Evolutionary conservation across 2,113 vertebrate genomes (phyloP).

Genomic region (Eptesicus fuscus): DNA sequence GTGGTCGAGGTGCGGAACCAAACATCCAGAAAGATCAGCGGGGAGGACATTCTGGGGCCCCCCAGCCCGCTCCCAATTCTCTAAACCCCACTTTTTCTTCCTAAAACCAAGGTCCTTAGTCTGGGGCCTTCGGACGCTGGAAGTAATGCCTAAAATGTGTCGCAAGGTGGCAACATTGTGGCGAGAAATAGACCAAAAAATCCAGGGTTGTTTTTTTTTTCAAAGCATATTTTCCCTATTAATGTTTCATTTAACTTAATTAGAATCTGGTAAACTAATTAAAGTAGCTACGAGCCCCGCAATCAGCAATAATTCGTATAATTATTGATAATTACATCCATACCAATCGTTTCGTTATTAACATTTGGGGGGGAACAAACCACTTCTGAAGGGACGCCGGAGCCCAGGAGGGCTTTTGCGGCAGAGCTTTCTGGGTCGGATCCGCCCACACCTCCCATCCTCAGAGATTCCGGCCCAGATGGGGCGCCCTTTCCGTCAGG

Average conservation of each 20-base stretch:
- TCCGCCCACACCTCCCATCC: not conserved
- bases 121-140: not conserved
- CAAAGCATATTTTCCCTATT: slow-evolving; percentile 79
- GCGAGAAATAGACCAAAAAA: slow-evolving; percentile 61
- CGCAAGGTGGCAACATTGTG: slow-evolving; percentile 76
- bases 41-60: not conserved
- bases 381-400: slow-evolving; percentile 18
- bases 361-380: slow-evolving; percentile 54
- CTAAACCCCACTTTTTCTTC: not conserved
- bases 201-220: slow-evolving; percentile 1
- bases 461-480: not conserved
- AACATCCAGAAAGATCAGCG: not conserved
- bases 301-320: slow-evolving; percentile 80
- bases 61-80: not conserved
- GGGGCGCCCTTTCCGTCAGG: not conserved
- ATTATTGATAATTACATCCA: slow-evolving; percentile 80
- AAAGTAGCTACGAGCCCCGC: slow-evolving; percentile 76
- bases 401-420: slow-evolving; percentile 32
- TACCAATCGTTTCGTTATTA: slow-evolving; percentile 75
- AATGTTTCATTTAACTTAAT: slow-evolving; percentile 83
- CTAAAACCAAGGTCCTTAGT: not conserved
- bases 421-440: slow-evolving; percentile 7
- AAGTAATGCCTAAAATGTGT: not conserved
- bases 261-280: slow-evolving; percentile 82
- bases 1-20: not conserved